phyloP scores from a whole-genome alignment of 2,113 vertebrate genomes.

The Seriola aureovittata region DNA sequence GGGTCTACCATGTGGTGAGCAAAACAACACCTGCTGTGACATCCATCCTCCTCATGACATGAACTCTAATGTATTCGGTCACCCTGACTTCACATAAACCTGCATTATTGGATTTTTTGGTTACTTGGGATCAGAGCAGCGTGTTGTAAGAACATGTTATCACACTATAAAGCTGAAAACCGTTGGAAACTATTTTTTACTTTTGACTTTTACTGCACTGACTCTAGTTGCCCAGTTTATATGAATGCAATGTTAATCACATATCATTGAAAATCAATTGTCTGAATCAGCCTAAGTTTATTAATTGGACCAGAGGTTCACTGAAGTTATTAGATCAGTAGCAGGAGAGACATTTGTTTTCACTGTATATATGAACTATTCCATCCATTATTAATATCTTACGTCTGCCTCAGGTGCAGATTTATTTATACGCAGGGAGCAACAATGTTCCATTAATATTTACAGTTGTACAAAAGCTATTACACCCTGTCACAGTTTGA shows the following conservation, averaged over 20 bases:
- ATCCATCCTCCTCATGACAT: constrained; percentile 15
- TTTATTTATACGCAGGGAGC: constrained; percentile 18
- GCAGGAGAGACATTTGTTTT: not conserved
- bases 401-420: not conserved
- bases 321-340: not conserved
- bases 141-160: not conserved
- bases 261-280: not conserved
- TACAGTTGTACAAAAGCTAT: constrained; percentile 26
- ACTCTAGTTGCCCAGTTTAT: no score
- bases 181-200: no score
- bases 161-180: not conserved
- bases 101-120: not conserved
- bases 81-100: not conserved
- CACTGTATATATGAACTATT: no score
- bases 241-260: not conserved
- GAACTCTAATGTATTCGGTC: not conserved
- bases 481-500: not conserved
- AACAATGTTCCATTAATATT: constrained; percentile 1
- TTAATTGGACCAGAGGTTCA: not conserved
- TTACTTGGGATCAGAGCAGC: not conserved
- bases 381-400: not conserved
- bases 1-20: not conserved
- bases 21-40: constrained; percentile 48
- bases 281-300: not conserved
- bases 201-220: no score